Evolutionary conservation across 2,888 invertebrate genomes (phyloP).

Genomic region (Temnothorax rugatulus): DNA sequence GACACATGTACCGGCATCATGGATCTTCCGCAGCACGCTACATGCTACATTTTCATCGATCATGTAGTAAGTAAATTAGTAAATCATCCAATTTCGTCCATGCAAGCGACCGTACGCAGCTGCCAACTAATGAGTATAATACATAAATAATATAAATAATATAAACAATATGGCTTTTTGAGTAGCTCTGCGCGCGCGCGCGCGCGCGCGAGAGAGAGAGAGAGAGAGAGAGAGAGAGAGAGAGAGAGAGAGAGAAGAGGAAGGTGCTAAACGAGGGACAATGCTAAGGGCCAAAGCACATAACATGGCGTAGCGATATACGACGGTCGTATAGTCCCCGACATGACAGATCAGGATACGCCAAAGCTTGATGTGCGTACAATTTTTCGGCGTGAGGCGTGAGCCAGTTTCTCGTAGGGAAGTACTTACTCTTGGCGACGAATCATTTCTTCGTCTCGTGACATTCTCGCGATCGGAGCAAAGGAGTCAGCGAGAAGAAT

Average conservation of each 20-base stretch:
- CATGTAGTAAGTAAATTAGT: background rate
- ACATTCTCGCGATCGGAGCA: background rate
- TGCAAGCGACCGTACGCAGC: background rate
- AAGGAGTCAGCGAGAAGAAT: slow-evolving; percentile 2
- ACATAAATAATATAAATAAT: background rate
- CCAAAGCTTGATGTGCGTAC: too few relatives aligned
- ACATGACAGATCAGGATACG: too few relatives aligned
- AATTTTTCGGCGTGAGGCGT: background rate
- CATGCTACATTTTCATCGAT: background rate
- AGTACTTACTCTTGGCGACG: background rate
- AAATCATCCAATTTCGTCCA: background rate
- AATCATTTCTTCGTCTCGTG: slow-evolving; percentile 43
- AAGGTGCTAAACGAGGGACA: background rate
- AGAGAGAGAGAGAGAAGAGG: too few relatives aligned
- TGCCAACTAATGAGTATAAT: background rate
- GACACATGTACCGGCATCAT: background rate
- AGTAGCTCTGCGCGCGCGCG: background rate
- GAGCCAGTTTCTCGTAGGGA: background rate
- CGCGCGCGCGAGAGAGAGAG: too few relatives aligned
- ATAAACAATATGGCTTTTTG: background rate
- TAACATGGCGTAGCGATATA: too few relatives aligned
- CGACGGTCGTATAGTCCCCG: too few relatives aligned
- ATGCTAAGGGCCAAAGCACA: background rate
- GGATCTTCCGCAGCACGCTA: background rate
- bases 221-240: too few relatives aligned